Evolutionary conservation across 2,113 vertebrate genomes (phyloP).

Genomic region (Natator depressus): DNA sequence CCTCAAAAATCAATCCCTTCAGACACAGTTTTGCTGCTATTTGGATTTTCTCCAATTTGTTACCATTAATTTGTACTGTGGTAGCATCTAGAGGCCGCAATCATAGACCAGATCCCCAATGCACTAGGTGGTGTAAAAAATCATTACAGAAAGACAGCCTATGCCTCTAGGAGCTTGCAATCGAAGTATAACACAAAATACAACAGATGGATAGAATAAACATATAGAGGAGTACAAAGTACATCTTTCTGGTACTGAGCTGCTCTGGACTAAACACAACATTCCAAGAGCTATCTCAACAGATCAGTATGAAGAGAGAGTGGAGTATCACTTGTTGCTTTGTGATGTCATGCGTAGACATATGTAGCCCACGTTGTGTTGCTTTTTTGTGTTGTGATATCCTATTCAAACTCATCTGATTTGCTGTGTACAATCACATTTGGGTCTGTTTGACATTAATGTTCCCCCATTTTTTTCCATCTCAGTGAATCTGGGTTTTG

Average conservation of each 20-base stretch:
- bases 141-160: background rate
- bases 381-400: background rate
- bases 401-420: background rate
- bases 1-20: background rate
- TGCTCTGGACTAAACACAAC: background rate
- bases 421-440: background rate
- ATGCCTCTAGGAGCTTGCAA: background rate
- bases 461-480: background rate
- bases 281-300: background rate
- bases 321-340: background rate
- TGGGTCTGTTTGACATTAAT: background rate
- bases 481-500: background rate
- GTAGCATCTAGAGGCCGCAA: background rate
- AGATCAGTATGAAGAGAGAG: background rate
- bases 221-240: background rate
- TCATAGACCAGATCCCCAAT: background rate
- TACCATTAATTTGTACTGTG: background rate
- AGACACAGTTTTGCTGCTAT: background rate
- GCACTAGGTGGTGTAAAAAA: background rate
- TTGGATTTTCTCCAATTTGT: accelerated
- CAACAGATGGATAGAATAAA: background rate
- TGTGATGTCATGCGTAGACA: background rate
- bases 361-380: background rate
- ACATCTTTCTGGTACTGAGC: background rate
- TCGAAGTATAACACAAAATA: background rate